Evolutionary conservation across 2,797 vertebrate genomes (phyloP).

Genomic region (Melanogrammus aeglefinus): DNA sequence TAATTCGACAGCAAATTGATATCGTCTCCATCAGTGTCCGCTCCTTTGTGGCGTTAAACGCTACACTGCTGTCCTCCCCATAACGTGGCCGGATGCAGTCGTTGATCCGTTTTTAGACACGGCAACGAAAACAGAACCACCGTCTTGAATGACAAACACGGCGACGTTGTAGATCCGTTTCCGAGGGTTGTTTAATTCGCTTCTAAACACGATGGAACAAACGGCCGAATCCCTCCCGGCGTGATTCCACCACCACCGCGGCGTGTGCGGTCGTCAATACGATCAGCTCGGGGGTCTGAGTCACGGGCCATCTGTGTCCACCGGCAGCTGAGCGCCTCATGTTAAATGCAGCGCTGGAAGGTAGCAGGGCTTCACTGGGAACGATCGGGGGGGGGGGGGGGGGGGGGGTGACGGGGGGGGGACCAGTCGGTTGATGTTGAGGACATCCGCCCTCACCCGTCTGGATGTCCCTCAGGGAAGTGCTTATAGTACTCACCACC

Average conservation of each 20-base stretch:
- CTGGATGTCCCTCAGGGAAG: background rate
- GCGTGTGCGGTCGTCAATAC: slow-evolving; percentile 12
- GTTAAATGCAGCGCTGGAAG: slow-evolving; percentile 27
- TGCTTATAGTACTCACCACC: background rate
- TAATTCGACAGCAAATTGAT: background rate
- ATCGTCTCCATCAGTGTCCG: no score
- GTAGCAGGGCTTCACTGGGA: background rate
- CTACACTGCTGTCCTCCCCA: no score
- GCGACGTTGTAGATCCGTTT: background rate
- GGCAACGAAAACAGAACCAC: no score
- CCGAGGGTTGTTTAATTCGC: background rate
- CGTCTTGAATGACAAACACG: background rate
- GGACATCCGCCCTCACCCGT: background rate
- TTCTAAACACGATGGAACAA: background rate
- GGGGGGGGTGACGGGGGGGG: background rate
- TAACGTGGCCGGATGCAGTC: no score
- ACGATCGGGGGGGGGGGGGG: slow-evolving; percentile 1
- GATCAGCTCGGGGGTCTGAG: slow-evolving; percentile 31
- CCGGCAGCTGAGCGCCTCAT: slow-evolving; percentile 18
- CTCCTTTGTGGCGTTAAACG: no score
- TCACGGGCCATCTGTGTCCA: slow-evolving; percentile 18
- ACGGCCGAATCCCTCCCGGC: background rate
- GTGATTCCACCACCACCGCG: background rate
- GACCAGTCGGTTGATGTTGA: background rate
- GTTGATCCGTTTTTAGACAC: no score